phyloP scores from a whole-genome alignment of 2,888 invertebrate genomes.

The Hetaerina titia region DNA sequence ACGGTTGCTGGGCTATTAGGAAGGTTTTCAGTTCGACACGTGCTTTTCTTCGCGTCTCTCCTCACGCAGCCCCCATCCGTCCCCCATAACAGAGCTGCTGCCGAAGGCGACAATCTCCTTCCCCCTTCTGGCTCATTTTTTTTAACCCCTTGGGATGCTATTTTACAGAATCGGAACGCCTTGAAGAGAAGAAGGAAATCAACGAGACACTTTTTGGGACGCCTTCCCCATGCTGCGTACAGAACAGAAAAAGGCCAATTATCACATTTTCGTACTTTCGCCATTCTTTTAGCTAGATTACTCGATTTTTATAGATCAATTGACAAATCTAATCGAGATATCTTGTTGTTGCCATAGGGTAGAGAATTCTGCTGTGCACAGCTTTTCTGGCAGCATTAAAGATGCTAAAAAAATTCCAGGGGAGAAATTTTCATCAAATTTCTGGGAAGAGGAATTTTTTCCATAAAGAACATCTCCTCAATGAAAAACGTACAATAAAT shows the following conservation, averaged over 20 bases:
- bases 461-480: too few relatives aligned
- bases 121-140: neutral
- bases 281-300: too few relatives aligned
- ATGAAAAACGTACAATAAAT: too few relatives aligned
- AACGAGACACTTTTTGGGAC: neutral
- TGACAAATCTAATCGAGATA: too few relatives aligned
- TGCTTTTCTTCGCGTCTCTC: conserved; percentile 1
- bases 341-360: too few relatives aligned
- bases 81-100: neutral
- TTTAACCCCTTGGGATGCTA: neutral
- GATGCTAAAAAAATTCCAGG: too few relatives aligned
- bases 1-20: neutral
- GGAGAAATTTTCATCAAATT: too few relatives aligned
- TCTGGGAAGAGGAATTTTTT: too few relatives aligned
- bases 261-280: neutral
- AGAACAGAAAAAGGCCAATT: neutral
- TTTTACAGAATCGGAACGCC: neutral
- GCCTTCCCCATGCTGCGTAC: too few relatives aligned
- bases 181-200: neutral
- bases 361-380: too few relatives aligned
- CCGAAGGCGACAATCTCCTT: neutral
- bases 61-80: neutral
- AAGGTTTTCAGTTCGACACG: conserved; percentile 50
- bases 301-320: too few relatives aligned
- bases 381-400: too few relatives aligned